A percentile compares a stretch with the other conserved stretches of the same genome.
These are phyloP conservation scores for Vanessa tameamea DNA, from an alignment of 1,140 invertebrate species.

Conservation along the genomic window DNA sequence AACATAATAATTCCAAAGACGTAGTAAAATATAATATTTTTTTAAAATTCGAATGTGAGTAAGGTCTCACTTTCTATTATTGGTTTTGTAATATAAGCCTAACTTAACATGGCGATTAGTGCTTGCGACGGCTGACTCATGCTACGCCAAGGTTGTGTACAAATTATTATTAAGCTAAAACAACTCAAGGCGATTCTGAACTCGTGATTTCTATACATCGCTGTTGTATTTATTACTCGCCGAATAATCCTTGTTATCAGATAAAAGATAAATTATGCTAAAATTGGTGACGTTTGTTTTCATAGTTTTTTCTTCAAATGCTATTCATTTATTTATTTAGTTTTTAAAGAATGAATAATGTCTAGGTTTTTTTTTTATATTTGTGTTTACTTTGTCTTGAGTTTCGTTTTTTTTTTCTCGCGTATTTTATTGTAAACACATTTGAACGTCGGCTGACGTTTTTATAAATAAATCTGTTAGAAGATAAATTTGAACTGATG, in stretches of 20 bases:
- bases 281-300: neutral
- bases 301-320: neutral
- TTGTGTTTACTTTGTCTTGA: no score
- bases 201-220: conserved; percentile 31
- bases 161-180: conserved; percentile 57
- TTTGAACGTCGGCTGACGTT: no score
- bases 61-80: conserved; percentile 42
- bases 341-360: no score
- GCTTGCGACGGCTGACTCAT: conserved; percentile 49
- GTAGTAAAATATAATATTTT: no score
- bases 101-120: conserved; percentile 52
- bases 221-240: neutral
- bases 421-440: no score
- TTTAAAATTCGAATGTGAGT: conserved; percentile 1
- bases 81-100: conserved; percentile 46
- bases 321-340: no score
- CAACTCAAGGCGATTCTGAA: conserved; percentile 49
- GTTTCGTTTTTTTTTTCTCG: no score
- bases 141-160: conserved; percentile 52
- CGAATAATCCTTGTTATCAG: neutral
- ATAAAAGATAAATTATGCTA: conserved; percentile 10
- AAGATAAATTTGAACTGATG: no score
- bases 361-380: no score
- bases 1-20: no score
- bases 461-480: no score